Evolutionary conservation across 2,888 invertebrate genomes (phyloP).

Genomic region (Incurvaria masculella): DNA sequence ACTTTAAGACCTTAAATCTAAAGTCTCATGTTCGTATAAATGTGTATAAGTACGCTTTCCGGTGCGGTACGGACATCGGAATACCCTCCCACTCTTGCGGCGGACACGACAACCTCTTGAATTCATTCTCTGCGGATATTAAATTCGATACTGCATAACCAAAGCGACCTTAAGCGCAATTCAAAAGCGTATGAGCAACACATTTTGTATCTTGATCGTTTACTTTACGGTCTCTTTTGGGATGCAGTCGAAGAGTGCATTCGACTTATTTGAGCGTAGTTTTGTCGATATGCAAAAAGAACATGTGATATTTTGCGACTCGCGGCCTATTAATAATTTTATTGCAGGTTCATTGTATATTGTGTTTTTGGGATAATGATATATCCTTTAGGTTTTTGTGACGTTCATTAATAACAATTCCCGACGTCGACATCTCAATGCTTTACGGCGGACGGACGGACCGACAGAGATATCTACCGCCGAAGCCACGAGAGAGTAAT

Average conservation of each 20-base stretch:
- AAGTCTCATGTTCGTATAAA: conserved; percentile 53
- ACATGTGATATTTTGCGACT: conserved; percentile 27
- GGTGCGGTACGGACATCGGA: conserved; percentile 49
- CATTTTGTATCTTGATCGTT: neutral
- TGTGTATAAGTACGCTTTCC: conserved; percentile 58
- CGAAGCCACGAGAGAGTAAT: neutral
- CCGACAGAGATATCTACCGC: neutral
- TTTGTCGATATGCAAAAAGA: neutral
- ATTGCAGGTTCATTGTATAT: conserved; percentile 48
- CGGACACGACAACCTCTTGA: conserved; percentile 28
- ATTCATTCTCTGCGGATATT: conserved; percentile 40
- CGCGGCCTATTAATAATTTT: conserved; percentile 51
- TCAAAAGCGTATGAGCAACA: neutral
- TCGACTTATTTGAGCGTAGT: neutral
- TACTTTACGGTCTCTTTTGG: neutral
- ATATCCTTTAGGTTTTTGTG: conserved; percentile 30
- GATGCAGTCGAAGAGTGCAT: neutral
- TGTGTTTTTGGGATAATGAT: conserved; percentile 32
- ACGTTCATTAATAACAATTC: conserved; percentile 49
- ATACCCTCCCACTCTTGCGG: conserved; percentile 50
- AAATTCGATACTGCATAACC: conserved; percentile 33
- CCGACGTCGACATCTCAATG: neutral
- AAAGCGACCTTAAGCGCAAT: neutral
- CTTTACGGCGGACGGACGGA: neutral
- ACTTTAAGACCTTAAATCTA: conserved; percentile 39